phyloP scores from a whole-genome alignment of 1,140 invertebrate genomes.

The Lordiphosa stackelbergi region DNA sequence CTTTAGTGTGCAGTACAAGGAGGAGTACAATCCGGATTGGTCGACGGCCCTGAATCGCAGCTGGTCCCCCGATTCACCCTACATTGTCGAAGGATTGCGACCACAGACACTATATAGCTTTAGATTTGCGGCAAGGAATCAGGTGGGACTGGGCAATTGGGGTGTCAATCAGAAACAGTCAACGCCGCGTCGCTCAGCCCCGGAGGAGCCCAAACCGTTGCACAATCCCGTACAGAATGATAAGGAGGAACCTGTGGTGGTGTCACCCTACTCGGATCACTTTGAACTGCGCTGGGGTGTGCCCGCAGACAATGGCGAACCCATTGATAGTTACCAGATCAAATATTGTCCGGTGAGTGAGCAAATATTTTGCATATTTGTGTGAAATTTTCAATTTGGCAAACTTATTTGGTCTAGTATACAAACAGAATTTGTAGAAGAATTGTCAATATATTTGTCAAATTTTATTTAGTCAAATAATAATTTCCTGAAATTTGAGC shows the following conservation, averaged over 20 bases:
- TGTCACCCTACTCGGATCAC: conserved; percentile 82
- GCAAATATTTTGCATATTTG: no score
- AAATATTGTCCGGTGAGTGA: conserved; percentile 86
- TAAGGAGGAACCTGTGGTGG: conserved; percentile 69
- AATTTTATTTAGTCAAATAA: no score
- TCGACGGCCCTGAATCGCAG: conserved; percentile 83
- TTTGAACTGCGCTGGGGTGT: conserved; percentile 89
- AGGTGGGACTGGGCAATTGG: conserved; percentile 88
- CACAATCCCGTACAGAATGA: conserved; percentile 70
- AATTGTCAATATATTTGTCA: no score
- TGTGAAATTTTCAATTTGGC: no score
- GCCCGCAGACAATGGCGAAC: conserved; percentile 91
- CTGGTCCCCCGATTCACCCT: conserved; percentile 86
- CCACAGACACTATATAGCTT: conserved; percentile 90
- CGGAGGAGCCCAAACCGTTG: conserved; percentile 75
- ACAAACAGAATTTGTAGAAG: no score
- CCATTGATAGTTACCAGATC: conserved; percentile 89
- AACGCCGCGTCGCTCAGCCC: conserved; percentile 79
- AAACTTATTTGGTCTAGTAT: no score
- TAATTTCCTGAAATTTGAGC: no score
- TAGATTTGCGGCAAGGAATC: conserved; percentile 89
- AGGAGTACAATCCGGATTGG: conserved; percentile 82
- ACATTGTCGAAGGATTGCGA: conserved; percentile 87
- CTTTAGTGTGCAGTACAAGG: conserved; percentile 86
- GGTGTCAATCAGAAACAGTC: conserved; percentile 79